Conservation (phyloP, 2,888 invertebrate genomes). For the Schizotus pectinicornis region DNA sequence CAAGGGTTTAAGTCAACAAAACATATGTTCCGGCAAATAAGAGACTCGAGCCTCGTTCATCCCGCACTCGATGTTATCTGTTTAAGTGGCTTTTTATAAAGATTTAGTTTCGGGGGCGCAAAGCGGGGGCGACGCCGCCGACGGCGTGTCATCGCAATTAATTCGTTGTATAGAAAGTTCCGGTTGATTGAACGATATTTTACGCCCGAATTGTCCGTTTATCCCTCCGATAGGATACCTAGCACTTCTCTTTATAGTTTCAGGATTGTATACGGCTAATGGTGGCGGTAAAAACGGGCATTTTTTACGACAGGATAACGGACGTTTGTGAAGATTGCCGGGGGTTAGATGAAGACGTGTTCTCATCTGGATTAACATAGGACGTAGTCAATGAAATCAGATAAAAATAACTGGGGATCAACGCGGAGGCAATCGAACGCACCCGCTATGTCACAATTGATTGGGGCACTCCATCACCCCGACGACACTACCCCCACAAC, state of each 20-base stretch:
- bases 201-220: not conserved
- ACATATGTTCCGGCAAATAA: conserved; percentile 41
- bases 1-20: conserved; percentile 33
- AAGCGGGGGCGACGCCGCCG: conserved; percentile 7
- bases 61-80: conserved; percentile 45
- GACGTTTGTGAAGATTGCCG: conserved; percentile 1
- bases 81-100: conserved; percentile 42
- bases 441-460: conserved; percentile 14
- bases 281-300: conserved; percentile 1
- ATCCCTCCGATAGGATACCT: not conserved
- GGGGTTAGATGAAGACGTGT: conserved; percentile 2
- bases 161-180: not conserved
- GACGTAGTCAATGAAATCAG: conserved; percentile 16
- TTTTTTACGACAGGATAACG: conserved; percentile 19
- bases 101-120: conserved; percentile 30
- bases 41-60: conserved; percentile 39
- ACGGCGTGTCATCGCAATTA: conserved; percentile 9
- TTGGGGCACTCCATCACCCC: conserved; percentile 18
- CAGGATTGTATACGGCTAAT: conserved; percentile 7
- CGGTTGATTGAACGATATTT: not conserved
- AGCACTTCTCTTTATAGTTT: not conserved
- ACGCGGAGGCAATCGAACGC: conserved; percentile 9
- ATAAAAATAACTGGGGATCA: conserved; percentile 23
- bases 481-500: conserved; percentile 16
- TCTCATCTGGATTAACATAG: conserved; percentile 19